Evolutionary conservation across 1,140 invertebrate species (phyloP), one percentile per base, ranked within the genome.

Genomic region (Hormaphis cornu): DNA sequence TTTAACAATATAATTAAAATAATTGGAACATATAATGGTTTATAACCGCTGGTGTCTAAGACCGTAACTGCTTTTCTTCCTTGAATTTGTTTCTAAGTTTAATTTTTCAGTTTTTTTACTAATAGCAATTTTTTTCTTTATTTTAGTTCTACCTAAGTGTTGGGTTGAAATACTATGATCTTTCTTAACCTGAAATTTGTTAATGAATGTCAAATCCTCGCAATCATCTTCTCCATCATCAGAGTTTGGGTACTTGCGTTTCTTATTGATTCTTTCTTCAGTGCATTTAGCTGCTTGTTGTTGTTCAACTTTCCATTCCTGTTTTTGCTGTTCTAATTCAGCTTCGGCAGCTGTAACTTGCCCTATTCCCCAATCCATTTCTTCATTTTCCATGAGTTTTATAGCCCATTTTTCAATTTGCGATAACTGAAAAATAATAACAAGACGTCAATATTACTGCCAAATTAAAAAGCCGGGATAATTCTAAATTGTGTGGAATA

Each of bases 371-470:
- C 89, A 89, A 5, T 87, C 89, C 18, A 91, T 90, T 77, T 94
- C 91, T 14, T 87, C 87, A 61, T 85, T 84, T 79, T 98, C 96
- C 70, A 97, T 86, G 74, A 94, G 89, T 22, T 85, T 84, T 83
- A 98, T 90, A 20, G 95, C 96, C 80, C 96, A 98, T 58, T 87
- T 84, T 79, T 98, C 95, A 61, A 98, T 87, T 1, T 91, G 89
- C 28, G 88, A 89, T 28, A 98, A 78, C 93, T 97, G 79, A 24
- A 77, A 71, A 73, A 74, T 69, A 8, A 48, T 10, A 63, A 56
- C 33, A 18, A 8, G 2, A 33, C 5, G 20, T 18, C 7, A 58
- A 42, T 12, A 22, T 1, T 22, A 22, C 10, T 3, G 4, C 4
- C 30, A 33, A 33, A 33, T 33, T 6, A 33, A n/a, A n/a, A n/a